Base-by-base conservation (phyloP, 2,888 invertebrate genomes). In the Didymodactylos carnosus region DNA sequence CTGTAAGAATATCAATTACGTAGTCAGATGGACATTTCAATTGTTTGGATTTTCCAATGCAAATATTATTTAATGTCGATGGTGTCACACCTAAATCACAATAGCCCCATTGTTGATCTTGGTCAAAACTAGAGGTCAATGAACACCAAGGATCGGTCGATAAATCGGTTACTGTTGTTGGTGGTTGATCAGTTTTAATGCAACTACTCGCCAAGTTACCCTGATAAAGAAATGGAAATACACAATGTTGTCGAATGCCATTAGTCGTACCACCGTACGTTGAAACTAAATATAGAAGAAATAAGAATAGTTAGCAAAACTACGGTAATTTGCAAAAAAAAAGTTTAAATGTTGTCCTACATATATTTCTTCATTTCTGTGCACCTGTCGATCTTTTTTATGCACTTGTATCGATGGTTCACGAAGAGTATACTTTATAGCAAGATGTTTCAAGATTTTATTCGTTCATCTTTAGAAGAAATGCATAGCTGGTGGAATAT, bases 191-290 rank as follows among this genome's bases (percentile, higher is more conserved):
- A 2, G 41, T 8, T 43, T 8, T 70, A 16, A 74, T 40, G 41
- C 74, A 74, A 23, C 23, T 43, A 5, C 53, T 46, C 43, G 71
- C 40, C 19, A 40, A 13, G 25, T 62, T 41, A 13, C 27, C 39
- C 41, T 62, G 62, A 27, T 71, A 71, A 41, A 41, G 62, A 39
- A 74, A 74, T 23, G 74, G 74, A 71, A 74, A 71, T 41, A 29
- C 27, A 43, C 74, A 74, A 19, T 71, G 71, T 53, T 53, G 71
- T 5, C 74, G 71, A 46, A 25, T 53, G 13, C 51, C 71, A 71
- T 71, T 46, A 5, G 53, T 62, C n/a, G 35, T 29, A 23, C 74
- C 74, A 62, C 71, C 74, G 39, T 35, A 39, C 11, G 74, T 51
- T 39, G 46, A 3, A 35, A 74, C 74, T 74, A 41, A 35, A 49